These are phyloP conservation scores for Pyxicephalus adspersus DNA, from an alignment of 2,113 vertebrate genomes.

Conservation along the genomic window DNA sequence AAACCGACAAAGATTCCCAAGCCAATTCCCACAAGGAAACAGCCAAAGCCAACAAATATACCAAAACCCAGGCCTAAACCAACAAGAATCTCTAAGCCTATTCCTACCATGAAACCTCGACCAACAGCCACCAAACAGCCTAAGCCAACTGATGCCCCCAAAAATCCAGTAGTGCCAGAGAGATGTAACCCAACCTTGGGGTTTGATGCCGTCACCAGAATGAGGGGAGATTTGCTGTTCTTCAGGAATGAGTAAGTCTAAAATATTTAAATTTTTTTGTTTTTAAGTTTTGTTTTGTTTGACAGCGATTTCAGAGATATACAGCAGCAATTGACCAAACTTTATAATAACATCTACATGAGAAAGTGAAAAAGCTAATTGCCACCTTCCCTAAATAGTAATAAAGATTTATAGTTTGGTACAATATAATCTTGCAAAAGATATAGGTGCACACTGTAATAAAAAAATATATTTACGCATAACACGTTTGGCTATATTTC, in stretches of 20 bases:
- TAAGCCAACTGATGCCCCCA: background rate
- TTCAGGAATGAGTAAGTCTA: constrained; percentile 67
- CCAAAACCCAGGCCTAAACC: constrained; percentile 20
- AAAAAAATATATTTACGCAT: no score
- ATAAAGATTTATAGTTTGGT: no score
- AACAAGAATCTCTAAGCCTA: background rate
- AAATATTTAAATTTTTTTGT: background rate
- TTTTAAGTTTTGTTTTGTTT: background rate
- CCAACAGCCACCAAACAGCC: background rate
- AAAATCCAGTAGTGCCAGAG: constrained; percentile 36
- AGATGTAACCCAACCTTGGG: constrained; percentile 65
- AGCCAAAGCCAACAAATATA: background rate
- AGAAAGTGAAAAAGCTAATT: no score
- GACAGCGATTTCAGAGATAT: no score
- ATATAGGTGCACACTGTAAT: no score
- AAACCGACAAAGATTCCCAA: background rate
- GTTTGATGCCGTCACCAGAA: constrained; percentile 67
- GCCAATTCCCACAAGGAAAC: no score
- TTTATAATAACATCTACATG: no score
- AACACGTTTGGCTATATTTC: no score
- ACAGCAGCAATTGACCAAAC: no score
- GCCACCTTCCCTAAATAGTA: no score
- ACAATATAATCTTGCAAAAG: no score
- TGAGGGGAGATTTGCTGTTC: constrained; percentile 66
- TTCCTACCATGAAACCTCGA: background rate